Conservation (phyloP, 2,113 vertebrate genomes). For the Calypte anna region DNA sequence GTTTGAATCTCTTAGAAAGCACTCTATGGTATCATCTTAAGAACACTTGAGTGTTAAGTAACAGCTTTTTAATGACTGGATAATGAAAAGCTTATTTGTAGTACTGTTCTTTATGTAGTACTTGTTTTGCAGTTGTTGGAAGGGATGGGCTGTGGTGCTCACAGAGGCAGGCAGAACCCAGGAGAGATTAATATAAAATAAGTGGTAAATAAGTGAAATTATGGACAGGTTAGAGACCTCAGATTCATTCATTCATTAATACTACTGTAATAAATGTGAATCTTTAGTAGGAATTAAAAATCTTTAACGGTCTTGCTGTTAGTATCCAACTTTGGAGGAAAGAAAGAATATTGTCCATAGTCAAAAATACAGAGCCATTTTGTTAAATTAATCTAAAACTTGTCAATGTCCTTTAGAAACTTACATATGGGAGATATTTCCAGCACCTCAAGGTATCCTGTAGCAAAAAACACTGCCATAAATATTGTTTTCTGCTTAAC, state of each 20-base stretch:
- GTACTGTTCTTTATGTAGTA: not conserved
- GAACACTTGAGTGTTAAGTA: not conserved
- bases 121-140: not conserved
- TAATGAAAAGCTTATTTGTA: not conserved
- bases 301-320: not conserved
- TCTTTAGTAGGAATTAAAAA: not conserved
- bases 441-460: not conserved
- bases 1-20: not conserved
- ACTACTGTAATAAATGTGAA: not conserved
- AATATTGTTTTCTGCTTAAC: not conserved
- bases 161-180: not conserved
- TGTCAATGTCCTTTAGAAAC: not conserved
- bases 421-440: accelerated
- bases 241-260: not conserved
- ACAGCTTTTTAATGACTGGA: not conserved
- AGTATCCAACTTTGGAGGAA: not conserved
- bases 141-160: not conserved
- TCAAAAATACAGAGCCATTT: not conserved
- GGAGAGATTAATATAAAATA: not conserved
- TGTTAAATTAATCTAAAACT: not conserved
- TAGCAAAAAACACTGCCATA: not conserved
- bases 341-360: not conserved
- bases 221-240: not conserved
- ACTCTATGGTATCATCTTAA: not conserved
- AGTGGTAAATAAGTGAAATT: not conserved